These are phyloP conservation scores for Oligia strigilis DNA, from an alignment of 2,888 invertebrate species.

Conservation along the genomic window DNA sequence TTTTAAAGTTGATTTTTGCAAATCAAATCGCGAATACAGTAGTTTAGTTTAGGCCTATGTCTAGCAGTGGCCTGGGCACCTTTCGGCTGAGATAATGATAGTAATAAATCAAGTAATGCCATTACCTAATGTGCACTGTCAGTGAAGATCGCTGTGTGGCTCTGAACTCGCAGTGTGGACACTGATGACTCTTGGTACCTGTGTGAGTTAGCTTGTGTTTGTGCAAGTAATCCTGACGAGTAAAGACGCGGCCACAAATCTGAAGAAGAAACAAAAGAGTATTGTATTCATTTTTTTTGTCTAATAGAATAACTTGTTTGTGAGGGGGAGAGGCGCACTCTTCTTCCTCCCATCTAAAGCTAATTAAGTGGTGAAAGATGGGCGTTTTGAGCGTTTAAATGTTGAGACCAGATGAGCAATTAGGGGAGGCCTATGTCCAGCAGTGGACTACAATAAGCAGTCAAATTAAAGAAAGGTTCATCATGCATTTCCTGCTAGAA, in stretches of 20 bases:
- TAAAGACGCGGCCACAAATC: conserved; percentile 84
- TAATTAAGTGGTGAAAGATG: no score
- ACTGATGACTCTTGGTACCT: conserved; percentile 79
- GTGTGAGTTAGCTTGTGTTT: conserved; percentile 83
- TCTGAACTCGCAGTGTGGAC: conserved; percentile 81
- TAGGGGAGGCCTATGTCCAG: not conserved
- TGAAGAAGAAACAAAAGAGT: conserved; percentile 55
- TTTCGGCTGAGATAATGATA: not conserved
- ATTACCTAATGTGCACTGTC: conserved; percentile 81
- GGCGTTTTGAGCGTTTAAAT: not conserved
- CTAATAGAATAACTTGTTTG: no score
- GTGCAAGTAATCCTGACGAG: conserved; percentile 80
- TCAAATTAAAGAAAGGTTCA: no score
- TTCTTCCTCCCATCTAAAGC: no score
- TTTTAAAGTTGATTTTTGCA: not conserved
- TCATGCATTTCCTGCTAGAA: not conserved
- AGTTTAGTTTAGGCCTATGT: not conserved
- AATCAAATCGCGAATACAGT: not conserved
- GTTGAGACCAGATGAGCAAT: not conserved
- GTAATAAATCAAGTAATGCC: not conserved
- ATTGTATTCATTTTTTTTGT: not conserved
- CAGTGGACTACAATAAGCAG: no score
- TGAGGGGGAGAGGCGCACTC: no score
- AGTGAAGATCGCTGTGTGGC: conserved; percentile 82
- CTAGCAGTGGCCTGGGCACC: not conserved